Percentiles rank a stretch among this genome's conserved stretches.
Conservation (phyloP, 2,888 invertebrate genomes). For the Molorchus minor region DNA sequence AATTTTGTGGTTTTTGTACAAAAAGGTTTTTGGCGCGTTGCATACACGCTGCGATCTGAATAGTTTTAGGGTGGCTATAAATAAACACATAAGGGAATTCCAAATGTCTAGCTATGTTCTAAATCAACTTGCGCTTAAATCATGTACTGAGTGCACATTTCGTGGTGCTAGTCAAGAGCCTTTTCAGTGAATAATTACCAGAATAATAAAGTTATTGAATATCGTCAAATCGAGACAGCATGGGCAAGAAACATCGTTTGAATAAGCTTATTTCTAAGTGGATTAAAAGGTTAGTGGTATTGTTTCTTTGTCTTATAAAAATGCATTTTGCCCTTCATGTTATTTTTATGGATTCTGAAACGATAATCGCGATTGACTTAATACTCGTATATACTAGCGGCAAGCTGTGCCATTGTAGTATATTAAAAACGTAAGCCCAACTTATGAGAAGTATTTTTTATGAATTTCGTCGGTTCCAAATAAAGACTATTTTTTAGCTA, state of each 20-base stretch:
- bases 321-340: no score
- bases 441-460: no score
- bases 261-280: slow-evolving; percentile 61
- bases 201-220: no score
- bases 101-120: slow-evolving; percentile 42
- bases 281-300: slow-evolving; percentile 59
- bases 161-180: slow-evolving; percentile 19
- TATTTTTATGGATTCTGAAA: no score
- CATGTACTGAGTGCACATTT: slow-evolving; percentile 29
- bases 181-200: slow-evolving; percentile 22
- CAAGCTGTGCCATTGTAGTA: no score
- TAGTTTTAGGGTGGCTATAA: slow-evolving; percentile 50
- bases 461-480: no score
- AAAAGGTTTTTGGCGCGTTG: slow-evolving; percentile 22
- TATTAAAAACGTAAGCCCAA: no score
- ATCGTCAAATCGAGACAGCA: no score
- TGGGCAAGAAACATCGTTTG: slow-evolving; percentile 60
- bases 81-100: slow-evolving; percentile 50
- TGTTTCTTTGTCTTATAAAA: no score
- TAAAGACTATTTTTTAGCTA: no score
- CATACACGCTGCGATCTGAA: slow-evolving; percentile 32
- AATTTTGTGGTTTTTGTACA: slow-evolving; percentile 20
- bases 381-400: no score
- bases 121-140: slow-evolving; percentile 31
- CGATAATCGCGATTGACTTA: no score